A percentile compares a stretch with the other conserved stretches of the same genome.
Conservation (phyloP, 2,888 invertebrate genomes). For the Imbricaverruca yamaguchii region DNA sequence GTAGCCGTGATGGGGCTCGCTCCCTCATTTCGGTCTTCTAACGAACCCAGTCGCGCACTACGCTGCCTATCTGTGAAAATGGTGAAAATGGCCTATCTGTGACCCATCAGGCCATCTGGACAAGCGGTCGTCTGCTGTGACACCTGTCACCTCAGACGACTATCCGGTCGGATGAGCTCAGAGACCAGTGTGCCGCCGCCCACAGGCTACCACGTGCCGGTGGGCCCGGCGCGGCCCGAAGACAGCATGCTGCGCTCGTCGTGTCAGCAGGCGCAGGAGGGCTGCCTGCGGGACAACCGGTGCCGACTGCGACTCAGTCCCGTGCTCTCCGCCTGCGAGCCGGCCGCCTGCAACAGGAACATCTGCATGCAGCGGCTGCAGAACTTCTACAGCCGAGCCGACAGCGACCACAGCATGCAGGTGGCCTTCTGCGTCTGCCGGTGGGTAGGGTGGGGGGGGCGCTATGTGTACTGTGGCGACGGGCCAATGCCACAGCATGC, state of each 20-base stretch:
- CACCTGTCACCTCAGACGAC: no score
- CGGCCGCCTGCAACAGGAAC: conserved; percentile 67
- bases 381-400: conserved; percentile 56
- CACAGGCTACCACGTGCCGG: neutral
- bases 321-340: conserved; percentile 72
- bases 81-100: no score
- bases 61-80: no score
- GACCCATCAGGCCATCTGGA: no score
- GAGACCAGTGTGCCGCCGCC: no score
- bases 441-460: conserved; percentile 51
- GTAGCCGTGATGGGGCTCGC: no score
- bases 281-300: conserved; percentile 57
- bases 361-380: conserved; percentile 80
- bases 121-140: no score
- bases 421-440: conserved; percentile 90
- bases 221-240: neutral
- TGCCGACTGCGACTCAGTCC: conserved; percentile 72
- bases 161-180: no score
- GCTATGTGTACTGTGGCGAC: no score
- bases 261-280: conserved; percentile 74
- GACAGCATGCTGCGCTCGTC: conserved; percentile 57
- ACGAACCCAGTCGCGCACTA: no score
- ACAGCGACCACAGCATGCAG: conserved; percentile 50
- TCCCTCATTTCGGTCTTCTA: no score
- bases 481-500: neutral